Evolutionary conservation across 2,797 vertebrate species (phyloP).

Genomic region (Aeoliscus strigatus): DNA sequence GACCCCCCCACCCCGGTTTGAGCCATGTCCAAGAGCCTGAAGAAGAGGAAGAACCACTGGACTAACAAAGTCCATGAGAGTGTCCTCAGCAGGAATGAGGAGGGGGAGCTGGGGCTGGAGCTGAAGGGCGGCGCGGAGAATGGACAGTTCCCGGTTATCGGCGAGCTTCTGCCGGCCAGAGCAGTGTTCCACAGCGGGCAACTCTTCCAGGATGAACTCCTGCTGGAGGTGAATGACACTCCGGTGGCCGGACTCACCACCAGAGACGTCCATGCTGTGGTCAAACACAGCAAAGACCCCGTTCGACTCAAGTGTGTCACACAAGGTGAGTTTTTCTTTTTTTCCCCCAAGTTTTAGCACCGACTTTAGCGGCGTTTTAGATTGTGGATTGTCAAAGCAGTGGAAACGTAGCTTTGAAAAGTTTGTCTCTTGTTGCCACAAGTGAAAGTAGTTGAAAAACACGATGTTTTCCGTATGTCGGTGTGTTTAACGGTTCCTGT

Average conservation of each 20-base stretch:
- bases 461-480: too few species aligned
- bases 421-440: not conserved
- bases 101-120: slow-evolving; percentile 87
- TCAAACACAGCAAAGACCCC: slow-evolving; percentile 94
- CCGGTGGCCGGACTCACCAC: slow-evolving; percentile 95
- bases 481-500: too few species aligned
- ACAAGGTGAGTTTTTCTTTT: slow-evolving; percentile 78
- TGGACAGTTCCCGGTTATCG: slow-evolving; percentile 92
- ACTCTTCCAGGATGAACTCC: slow-evolving; percentile 76
- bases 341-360: not conserved
- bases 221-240: slow-evolving; percentile 96
- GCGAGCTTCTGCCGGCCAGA: slow-evolving; percentile 78
- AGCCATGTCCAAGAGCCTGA: slow-evolving; percentile 95
- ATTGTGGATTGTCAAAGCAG: slow-evolving; percentile 34
- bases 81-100: slow-evolving; percentile 81
- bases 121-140: slow-evolving; percentile 92
- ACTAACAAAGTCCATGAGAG: slow-evolving; percentile 94
- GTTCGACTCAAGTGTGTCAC: slow-evolving; percentile 94
- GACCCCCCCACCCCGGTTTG: slow-evolving; percentile 26
- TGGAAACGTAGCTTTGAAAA: slow-evolving; percentile 3
- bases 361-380: slow-evolving; percentile 13
- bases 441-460: too few species aligned
- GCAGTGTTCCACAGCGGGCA: slow-evolving; percentile 80
- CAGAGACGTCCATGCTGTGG: slow-evolving; percentile 92
- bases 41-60: slow-evolving; percentile 95